Conservation (phyloP, 2,113 vertebrate genomes). For the Heterochromis multidens region DNA sequence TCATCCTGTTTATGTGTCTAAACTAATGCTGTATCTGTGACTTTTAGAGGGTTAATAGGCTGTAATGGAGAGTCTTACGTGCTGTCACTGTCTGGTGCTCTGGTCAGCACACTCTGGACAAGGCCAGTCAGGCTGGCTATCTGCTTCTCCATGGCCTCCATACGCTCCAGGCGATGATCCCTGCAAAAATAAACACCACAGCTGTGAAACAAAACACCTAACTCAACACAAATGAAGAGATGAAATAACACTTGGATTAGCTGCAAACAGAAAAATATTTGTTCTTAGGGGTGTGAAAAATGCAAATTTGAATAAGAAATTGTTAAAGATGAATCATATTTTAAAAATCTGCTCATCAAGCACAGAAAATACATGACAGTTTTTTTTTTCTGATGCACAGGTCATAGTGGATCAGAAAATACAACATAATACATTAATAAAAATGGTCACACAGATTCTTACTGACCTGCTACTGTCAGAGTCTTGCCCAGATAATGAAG, state of each 20-base stretch:
- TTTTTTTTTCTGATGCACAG: neutral
- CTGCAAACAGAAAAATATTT: neutral
- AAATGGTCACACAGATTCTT: neutral
- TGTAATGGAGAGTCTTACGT: constrained; percentile 78
- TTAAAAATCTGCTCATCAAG: neutral
- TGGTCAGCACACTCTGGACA: constrained; percentile 93
- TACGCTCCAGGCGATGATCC: constrained; percentile 83
- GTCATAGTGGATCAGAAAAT: neutral
- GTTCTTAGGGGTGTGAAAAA: neutral
- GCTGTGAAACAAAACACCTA: neutral
- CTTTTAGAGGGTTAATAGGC: constrained; percentile 18
- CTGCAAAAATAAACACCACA: constrained; percentile 8
- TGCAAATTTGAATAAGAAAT: neutral
- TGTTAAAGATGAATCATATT: neutral
- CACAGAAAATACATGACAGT: neutral
- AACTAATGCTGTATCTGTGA: constrained; percentile 7
- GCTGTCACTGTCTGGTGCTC: constrained; percentile 90
- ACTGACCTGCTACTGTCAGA: constrained; percentile 85
- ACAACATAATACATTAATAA: neutral
- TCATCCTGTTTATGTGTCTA: constrained; percentile 21
- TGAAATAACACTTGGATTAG: neutral
- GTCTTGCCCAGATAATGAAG: constrained; percentile 83
- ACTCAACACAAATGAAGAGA: neutral
- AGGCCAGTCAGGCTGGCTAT: constrained; percentile 97
- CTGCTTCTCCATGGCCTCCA: constrained; percentile 99